Base-by-base conservation (phyloP, 53 echinoderm and acorn worm species). In the Echinometra lucunter region DNA sequence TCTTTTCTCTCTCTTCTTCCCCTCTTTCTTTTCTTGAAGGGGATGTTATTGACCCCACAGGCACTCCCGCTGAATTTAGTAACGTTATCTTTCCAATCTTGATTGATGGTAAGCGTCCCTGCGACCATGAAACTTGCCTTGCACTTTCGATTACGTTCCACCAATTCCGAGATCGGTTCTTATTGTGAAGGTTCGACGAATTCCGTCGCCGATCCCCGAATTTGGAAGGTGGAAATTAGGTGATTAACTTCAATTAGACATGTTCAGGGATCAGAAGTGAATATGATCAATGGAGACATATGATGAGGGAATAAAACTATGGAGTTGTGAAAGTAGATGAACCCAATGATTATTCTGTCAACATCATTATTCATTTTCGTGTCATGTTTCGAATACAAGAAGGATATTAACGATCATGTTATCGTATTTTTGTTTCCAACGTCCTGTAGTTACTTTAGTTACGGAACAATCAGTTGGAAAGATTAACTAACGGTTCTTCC, bases 61-160 rank as follows among this genome's bases (percentile, higher is more conserved):
- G 69, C 45, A n/a, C 27, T 40, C n/a, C 66, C 70, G 91, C 38
- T n/a, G 91, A 91, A 91, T 91, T 69, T 69, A 91, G 69, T 27
- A 91, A 67, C 66, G 23, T 91, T 70, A 91, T 91, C 91, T 35
- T 15, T 60, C 16, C 7, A 27, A 91, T 91, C 91, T 91, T 91
- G 45, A 91, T 91, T 91, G 91, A 91, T 69, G 38, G 58, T 44
- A 66, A 38, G 21, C 45, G 30, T 45, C 69, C 45, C 30, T 23
- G 42, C 69, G 91, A 91, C 44, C 91, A 66, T 91, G 91, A 91
- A 91, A 91, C 91, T 91, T 44, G 30, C 91, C 69, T 69, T 91
- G 91, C 70, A 91, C 91, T 91, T 91, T 91, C 91, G 91, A 91
- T 91, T 69, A 91, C 91, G 69, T 70, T 91, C 69, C 69, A n/a